Evolutionary conservation across 2,888 invertebrate species (phyloP).

Genomic region (Linyphia triangularis): DNA sequence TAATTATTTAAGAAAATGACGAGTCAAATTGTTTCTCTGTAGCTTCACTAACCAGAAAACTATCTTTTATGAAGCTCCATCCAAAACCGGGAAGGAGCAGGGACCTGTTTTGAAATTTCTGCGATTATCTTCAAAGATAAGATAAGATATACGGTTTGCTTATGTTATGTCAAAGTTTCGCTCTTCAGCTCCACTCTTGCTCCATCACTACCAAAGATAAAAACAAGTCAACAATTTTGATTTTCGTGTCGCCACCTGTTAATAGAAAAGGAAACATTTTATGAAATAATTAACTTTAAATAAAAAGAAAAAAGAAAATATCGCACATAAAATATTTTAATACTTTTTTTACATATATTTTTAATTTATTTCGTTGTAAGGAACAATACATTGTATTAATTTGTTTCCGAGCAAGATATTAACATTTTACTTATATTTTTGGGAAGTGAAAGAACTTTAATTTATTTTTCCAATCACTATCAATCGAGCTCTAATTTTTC

Average conservation of each 20-base stretch:
- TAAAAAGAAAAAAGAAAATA: background rate
- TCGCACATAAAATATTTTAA: background rate
- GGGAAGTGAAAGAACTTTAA: background rate
- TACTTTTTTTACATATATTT: background rate
- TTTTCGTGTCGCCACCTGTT: background rate
- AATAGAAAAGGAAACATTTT: background rate
- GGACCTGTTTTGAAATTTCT: too few relatives aligned
- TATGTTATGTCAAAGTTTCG: too few relatives aligned
- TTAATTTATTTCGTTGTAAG: background rate
- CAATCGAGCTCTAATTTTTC: too few relatives aligned
- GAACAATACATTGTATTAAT: background rate
- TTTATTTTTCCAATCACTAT: too few relatives aligned
- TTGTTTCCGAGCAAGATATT: background rate
- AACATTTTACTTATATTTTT: background rate
- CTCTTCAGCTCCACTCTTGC: too few relatives aligned
- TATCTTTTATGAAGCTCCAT: background rate
- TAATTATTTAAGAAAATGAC: conserved; percentile 10
- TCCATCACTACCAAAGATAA: too few relatives aligned
- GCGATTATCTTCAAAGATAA: too few relatives aligned
- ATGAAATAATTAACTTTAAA: too few relatives aligned
- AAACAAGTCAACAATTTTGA: too few relatives aligned
- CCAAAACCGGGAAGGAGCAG: background rate
- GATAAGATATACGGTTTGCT: too few relatives aligned
- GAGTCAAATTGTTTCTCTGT: background rate
- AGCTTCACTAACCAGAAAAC: background rate